These are phyloP conservation scores for Drosophila niveifrons DNA, from an alignment of 2,888 invertebrate genomes.

Conservation along the genomic window DNA sequence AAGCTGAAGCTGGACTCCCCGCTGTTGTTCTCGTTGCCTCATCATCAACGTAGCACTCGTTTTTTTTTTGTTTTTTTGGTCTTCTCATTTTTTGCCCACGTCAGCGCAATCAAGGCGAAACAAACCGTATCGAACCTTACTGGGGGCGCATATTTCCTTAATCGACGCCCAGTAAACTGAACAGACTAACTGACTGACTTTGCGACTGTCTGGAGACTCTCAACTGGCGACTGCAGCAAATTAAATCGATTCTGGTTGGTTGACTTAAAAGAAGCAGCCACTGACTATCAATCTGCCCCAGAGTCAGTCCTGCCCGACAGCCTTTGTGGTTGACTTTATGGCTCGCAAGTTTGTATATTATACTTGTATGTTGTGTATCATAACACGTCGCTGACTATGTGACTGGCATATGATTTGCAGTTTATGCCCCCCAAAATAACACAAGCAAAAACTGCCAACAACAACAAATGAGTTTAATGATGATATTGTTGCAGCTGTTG, in stretches of 20 bases:
- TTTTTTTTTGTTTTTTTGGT: background rate
- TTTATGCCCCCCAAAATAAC: constrained; percentile 18
- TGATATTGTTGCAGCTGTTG: constrained; percentile 46
- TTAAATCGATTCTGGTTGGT: constrained; percentile 79
- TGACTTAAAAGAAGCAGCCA: constrained; percentile 8
- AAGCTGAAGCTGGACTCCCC: constrained; percentile 34
- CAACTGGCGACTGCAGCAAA: constrained; percentile 62
- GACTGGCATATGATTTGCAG: constrained; percentile 77
- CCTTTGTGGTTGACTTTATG: constrained; percentile 65
- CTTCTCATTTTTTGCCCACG: constrained; percentile 56
- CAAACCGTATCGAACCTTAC: constrained; percentile 30
- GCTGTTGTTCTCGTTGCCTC: constrained; percentile 42
- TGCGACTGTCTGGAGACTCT: background rate
- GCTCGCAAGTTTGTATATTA: constrained; percentile 43
- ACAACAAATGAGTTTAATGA: constrained; percentile 62
- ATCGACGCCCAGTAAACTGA: constrained; percentile 69
- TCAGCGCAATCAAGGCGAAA: constrained; percentile 72
- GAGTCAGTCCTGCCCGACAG: constrained; percentile 55
- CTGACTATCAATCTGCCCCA: constrained; percentile 1
- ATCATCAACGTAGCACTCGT: constrained; percentile 52
- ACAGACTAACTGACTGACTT: constrained; percentile 58
- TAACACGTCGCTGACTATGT: constrained; percentile 77
- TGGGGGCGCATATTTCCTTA: constrained; percentile 75
- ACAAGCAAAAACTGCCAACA: constrained; percentile 19
- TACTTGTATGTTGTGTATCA: constrained; percentile 67